Evolutionary conservation across 2,888 invertebrate genomes (phyloP), one percentile per base, ranked within the genome.

Genomic region (Diadegma fenestrale): DNA sequence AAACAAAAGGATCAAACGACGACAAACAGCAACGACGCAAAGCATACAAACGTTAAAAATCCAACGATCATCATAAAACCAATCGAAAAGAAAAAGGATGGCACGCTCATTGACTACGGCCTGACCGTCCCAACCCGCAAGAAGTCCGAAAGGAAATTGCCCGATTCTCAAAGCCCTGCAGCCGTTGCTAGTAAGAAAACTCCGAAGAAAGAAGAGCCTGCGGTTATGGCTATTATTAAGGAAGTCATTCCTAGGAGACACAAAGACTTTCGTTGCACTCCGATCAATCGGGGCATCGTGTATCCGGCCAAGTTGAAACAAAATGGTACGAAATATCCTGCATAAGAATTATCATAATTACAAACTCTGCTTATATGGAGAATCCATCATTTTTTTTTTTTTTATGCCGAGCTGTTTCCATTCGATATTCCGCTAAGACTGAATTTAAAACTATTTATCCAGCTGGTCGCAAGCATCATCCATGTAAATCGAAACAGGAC

Each of bases 41-140:
- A 51, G n/a, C n/a, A 17, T 45, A 8, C n/a, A 6, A 82, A 76
- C 33, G 78, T 85, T 8, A 82, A 86, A 68, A 75, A 88, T 69
- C 78, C 88, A 6, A 17, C 86, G 0, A 61, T 88, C 37, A 75
- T 79, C 0, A 80, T 91, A 79, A 90, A 87, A 73, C 89, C 91
- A 12, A 90, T 91, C 43, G 90, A 90, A 72, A 91, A 90, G 79
- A 89, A 77, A 26, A 86, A 91, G 17, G 90, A 90, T 14, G 89
- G 89, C 0, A 91, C 88, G 30, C 83, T 91, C 64, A 90, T 90
- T 22, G 91, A 92, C 87, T 90, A 89, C 72, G 90, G 90, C 0
- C 73, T 90, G 19, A 89, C 87, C 17, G 87, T 92, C n/a, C 80
- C 88, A 10, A 90, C 89, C 64, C 88, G 88, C 63, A 87, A 86